These are phyloP conservation scores for Hemibagrus wyckioides DNA, from an alignment of 2,113 vertebrate species.

Conservation along the genomic window DNA sequence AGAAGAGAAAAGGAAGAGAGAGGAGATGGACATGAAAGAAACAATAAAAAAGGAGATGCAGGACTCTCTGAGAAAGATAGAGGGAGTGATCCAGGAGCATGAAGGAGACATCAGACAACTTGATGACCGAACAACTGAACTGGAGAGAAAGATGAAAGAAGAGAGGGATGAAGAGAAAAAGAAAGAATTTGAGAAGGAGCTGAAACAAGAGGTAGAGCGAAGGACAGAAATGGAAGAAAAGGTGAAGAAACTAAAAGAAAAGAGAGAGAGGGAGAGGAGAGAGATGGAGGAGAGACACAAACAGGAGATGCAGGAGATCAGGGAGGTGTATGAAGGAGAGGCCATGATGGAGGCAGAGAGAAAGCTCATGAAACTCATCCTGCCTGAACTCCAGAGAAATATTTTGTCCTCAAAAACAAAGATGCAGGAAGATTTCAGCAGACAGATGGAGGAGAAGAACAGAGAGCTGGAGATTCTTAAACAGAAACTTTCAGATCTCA, in stretches of 20 bases:
- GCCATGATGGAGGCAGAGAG: background rate
- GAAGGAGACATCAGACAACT: conserved; percentile 18
- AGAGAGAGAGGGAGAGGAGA: background rate
- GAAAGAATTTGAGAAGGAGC: conserved; percentile 12
- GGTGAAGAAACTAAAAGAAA: conserved; percentile 7
- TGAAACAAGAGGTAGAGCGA: background rate
- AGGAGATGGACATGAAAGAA: background rate
- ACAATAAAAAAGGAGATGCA: conserved; percentile 5
- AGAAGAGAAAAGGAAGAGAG: background rate
- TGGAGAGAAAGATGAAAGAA: conserved; percentile 17
- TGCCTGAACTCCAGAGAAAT: conserved; percentile 26
- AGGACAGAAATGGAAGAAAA: conserved; percentile 17
- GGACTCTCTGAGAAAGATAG: conserved; percentile 13
- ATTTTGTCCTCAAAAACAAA: conserved; percentile 15
- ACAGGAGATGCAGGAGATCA: conserved; percentile 4
- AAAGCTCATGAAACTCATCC: conserved; percentile 14
- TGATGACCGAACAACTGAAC: conserved; percentile 12
- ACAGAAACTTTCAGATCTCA: background rate
- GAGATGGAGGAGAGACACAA: conserved; percentile 22
- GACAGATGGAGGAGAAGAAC: conserved; percentile 13
- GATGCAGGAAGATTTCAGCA: conserved; percentile 27
- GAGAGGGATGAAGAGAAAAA: conserved; percentile 19
- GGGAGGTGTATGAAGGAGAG: conserved; percentile 14
- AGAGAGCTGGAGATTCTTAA: conserved; percentile 1
- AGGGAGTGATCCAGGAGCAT: conserved; percentile 7